Conservation (phyloP, 1,140 invertebrate species). For the Drosophila azteca region DNA sequence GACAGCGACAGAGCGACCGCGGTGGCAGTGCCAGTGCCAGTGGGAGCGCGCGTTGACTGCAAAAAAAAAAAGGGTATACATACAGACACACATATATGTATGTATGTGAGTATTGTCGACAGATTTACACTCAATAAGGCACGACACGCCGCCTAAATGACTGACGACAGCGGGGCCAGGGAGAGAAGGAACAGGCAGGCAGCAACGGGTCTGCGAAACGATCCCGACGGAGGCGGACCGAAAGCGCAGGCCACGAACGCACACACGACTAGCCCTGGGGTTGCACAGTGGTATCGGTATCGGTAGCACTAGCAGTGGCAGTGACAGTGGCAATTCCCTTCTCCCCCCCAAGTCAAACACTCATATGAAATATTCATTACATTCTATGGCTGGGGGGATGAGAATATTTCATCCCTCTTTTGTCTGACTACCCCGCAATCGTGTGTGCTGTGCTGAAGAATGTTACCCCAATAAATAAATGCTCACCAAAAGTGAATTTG, state of each 20-base stretch:
- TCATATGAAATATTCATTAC: conserved; percentile 56
- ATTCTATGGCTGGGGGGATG: conserved; percentile 13
- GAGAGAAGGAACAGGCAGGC: conserved; percentile 7
- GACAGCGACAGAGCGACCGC: conserved; percentile 56
- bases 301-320: conserved; percentile 19
- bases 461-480: conserved; percentile 47
- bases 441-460: conserved; percentile 43
- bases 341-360: conserved; percentile 17
- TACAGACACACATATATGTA: conserved; percentile 30
- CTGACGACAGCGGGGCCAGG: conserved; percentile 62
- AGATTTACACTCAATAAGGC: conserved; percentile 82
- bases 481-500: conserved; percentile 33
- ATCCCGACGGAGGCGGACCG: conserved; percentile 35
- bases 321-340: conserved; percentile 17
- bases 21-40: conserved; percentile 13
- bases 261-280: conserved; percentile 27
- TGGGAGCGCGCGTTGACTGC: background rate
- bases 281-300: conserved; percentile 49
- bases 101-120: conserved; percentile 70
- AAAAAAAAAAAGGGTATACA: conserved; percentile 23
- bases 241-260: conserved; percentile 25
- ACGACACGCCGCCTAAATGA: conserved; percentile 81
- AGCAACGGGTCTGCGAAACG: conserved; percentile 7
- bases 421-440: conserved; percentile 20
- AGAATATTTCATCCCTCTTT: conserved; percentile 26